Percentiles rank a stretch among this genome's conserved stretches.
phyloP scores from a whole-genome alignment of 2,888 invertebrate species.

The Coleophora deauratella region DNA sequence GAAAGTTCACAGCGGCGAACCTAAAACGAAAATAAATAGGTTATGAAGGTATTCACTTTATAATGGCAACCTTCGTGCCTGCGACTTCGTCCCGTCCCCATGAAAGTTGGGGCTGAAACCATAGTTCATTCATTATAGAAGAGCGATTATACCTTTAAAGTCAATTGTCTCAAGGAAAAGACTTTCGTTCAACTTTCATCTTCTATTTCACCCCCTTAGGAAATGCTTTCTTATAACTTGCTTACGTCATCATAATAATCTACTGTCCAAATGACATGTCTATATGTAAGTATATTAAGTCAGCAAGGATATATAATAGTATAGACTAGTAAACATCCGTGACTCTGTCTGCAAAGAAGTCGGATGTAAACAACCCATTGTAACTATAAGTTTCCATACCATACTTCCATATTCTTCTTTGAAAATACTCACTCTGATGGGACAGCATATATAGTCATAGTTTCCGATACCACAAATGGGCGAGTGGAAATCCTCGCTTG shows the following conservation, averaged over 20 bases:
- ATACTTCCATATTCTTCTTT: no score
- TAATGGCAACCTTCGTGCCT: not conserved
- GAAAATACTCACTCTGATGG: constrained; percentile 69
- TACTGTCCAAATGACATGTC: no score
- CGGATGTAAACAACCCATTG: no score
- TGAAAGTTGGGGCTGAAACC: not conserved
- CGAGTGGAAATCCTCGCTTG: constrained; percentile 79
- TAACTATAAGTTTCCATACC: no score
- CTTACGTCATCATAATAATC: no score
- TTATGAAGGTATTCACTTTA: not conserved
- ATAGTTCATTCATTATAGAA: not conserved
- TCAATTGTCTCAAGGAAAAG: not conserved
- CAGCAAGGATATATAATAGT: no score
- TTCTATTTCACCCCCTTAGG: not conserved
- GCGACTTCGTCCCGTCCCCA: not conserved
- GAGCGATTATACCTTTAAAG: not conserved
- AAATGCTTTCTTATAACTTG: no score
- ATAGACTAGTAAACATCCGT: no score
- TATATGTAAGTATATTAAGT: no score
- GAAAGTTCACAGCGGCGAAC: constrained; percentile 80
- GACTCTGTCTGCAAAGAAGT: no score
- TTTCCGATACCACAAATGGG: constrained; percentile 75
- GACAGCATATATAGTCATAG: constrained; percentile 78
- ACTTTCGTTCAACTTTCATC: not conserved
- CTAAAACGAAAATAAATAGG: constrained; percentile 23